Evolutionary conservation across 2,113 vertebrate species (phyloP).

Genomic region (Formicarius rufipectus): DNA sequence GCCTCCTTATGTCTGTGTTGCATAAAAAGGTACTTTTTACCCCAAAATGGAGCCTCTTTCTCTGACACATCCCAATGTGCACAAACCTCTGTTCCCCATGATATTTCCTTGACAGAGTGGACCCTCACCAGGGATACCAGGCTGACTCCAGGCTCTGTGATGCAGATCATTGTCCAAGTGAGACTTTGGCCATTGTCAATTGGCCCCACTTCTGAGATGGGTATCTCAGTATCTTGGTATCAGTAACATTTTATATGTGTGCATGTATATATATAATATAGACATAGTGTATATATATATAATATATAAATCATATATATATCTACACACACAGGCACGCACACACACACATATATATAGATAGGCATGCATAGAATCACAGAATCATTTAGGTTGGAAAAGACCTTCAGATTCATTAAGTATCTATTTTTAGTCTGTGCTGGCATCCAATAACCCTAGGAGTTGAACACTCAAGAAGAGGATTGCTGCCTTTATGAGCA

Average conservation of each 20-base stretch:
- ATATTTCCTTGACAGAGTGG: neutral
- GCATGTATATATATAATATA: neutral
- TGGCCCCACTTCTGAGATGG: neutral
- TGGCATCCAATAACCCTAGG: neutral
- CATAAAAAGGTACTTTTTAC: neutral
- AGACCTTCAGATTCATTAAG: neutral
- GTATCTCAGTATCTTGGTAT: too few relatives aligned
- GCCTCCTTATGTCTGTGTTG: neutral
- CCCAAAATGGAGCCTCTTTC: neutral
- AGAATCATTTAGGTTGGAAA: neutral
- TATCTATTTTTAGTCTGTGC: neutral
- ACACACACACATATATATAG: neutral
- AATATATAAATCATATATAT: too few relatives aligned
- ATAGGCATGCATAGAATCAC: neutral
- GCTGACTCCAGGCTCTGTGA: neutral
- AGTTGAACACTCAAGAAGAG: neutral
- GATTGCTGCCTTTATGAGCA: neutral
- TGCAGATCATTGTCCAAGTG: accelerated
- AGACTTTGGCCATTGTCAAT: neutral
- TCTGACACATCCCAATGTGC: neutral
- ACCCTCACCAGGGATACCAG: neutral
- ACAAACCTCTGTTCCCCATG: accelerated
- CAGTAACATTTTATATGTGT: neutral
- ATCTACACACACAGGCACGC: neutral
- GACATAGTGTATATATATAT: too few relatives aligned